Evolutionary conservation across 2,888 invertebrate genomes (phyloP).

Genomic region (Lamellibrachia satsuma): DNA sequence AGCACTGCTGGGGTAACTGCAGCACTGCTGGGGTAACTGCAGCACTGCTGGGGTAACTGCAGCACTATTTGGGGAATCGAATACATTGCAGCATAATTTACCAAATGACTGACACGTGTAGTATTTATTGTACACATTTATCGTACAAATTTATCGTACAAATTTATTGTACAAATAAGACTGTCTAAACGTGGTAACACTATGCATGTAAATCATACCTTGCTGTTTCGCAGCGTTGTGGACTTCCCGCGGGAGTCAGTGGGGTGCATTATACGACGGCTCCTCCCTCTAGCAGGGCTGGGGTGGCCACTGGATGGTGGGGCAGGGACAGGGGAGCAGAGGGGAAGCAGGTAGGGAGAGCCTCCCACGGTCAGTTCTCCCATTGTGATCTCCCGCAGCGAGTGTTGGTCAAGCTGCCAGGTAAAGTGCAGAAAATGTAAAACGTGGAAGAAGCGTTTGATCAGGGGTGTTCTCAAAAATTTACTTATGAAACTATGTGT

Average conservation of each 20-base stretch:
- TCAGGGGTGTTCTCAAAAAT: too few relatives aligned
- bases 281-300: not conserved
- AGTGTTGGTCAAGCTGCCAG: constrained; percentile 55
- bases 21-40: not conserved
- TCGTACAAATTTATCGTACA: too few relatives aligned
- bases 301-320: constrained; percentile 21
- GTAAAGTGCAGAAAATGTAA: not conserved
- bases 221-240: not conserved
- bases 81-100: too few relatives aligned
- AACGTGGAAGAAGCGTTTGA: too few relatives aligned
- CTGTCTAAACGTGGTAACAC: not conserved
- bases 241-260: not conserved
- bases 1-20: too few relatives aligned
- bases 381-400: constrained; percentile 58
- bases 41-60: not conserved
- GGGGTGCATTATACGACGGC: not conserved
- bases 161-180: not conserved
- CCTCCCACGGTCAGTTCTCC: constrained; percentile 48
- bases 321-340: constrained; percentile 39
- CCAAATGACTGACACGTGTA: too few relatives aligned
- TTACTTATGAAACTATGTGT: too few relatives aligned
- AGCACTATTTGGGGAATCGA: too few relatives aligned
- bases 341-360: constrained; percentile 55
- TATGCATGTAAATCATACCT: not conserved
- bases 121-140: too few relatives aligned